phyloP scores from a whole-genome alignment of 2,888 invertebrate species.

The Schizaphis graminum region DNA sequence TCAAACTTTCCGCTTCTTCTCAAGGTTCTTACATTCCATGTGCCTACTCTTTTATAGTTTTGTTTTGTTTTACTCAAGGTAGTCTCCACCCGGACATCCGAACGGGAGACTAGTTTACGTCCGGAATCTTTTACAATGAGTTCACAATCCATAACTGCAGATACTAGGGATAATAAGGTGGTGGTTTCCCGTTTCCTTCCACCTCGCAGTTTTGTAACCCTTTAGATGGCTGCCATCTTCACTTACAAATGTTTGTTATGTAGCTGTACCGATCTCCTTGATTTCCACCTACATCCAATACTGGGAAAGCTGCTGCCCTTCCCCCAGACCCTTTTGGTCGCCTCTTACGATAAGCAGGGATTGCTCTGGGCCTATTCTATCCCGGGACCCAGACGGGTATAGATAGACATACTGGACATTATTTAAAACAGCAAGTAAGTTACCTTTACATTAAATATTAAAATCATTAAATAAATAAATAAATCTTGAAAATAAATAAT shows the following conservation, averaged over 20 bases:
- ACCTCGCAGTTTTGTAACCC: conserved; percentile 46
- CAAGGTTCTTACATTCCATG: conserved; percentile 51
- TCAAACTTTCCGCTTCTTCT: conserved; percentile 55
- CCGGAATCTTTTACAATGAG: conserved; percentile 50
- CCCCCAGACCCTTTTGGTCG: conserved; percentile 10
- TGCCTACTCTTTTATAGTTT: conserved; percentile 49
- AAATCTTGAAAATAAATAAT: too few species aligned
- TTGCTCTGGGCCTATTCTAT: conserved; percentile 33
- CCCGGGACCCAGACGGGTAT: conserved; percentile 21
- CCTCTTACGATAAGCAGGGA: not conserved
- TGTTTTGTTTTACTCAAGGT: conserved; percentile 44
- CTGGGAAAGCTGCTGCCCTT: conserved; percentile 56
- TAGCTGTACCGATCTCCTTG: conserved; percentile 21
- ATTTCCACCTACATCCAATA: conserved; percentile 33
- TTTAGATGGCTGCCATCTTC: conserved; percentile 50
- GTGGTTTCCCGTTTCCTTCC: conserved; percentile 60
- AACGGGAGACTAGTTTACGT: conserved; percentile 44
- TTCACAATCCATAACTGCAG: conserved; percentile 45
- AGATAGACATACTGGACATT: too few species aligned
- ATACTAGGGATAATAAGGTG: conserved; percentile 60
- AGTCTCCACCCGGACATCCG: conserved; percentile 54
- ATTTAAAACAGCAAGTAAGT: too few species aligned
- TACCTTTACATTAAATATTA: too few species aligned
- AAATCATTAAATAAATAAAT: too few species aligned
- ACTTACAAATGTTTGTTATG: conserved; percentile 53